phyloP scores from a whole-genome alignment of 2,888 invertebrate species.

The Apoderus coryli region DNA sequence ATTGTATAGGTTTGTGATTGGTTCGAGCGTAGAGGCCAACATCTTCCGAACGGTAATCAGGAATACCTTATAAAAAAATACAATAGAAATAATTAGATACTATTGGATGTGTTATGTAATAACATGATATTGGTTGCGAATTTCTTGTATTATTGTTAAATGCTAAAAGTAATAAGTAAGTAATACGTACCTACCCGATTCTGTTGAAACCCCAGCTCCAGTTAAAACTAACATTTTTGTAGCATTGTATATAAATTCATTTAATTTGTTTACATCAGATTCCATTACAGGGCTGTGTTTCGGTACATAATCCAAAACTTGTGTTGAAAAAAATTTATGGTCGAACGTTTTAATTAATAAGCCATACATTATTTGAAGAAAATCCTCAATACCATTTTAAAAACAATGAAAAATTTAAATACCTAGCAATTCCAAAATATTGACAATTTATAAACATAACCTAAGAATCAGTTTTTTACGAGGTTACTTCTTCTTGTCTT shows the following conservation, averaged over 20 bases:
- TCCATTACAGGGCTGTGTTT: constrained; percentile 49
- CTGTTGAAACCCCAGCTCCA: constrained; percentile 94
- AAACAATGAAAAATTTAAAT: no score
- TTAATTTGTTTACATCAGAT: constrained; percentile 42
- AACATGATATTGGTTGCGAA: neutral
- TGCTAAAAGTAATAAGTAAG: no score
- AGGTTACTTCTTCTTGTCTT: no score
- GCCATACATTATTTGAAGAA: no score
- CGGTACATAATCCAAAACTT: constrained; percentile 47
- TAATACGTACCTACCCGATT: constrained; percentile 51
- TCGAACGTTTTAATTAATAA: no score
- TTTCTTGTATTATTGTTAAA: no score
- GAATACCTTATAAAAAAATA: constrained; percentile 51
- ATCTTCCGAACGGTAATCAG: constrained; percentile 84
- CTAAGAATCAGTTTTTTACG: no score
- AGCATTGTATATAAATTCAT: constrained; percentile 42
- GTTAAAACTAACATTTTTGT: constrained; percentile 58
- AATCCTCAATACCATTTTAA: no score
- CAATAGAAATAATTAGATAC: constrained; percentile 1
- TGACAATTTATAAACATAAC: no score
- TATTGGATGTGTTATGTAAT: neutral
- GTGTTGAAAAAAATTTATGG: constrained; percentile 1
- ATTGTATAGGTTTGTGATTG: constrained; percentile 71
- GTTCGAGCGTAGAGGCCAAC: constrained; percentile 84
- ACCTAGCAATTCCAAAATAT: no score